A percentile compares a stretch with the other conserved stretches of the same genome.
Evolutionary conservation across 2,888 invertebrate species (phyloP).

Genomic region (Scaptomyza reducta): DNA sequence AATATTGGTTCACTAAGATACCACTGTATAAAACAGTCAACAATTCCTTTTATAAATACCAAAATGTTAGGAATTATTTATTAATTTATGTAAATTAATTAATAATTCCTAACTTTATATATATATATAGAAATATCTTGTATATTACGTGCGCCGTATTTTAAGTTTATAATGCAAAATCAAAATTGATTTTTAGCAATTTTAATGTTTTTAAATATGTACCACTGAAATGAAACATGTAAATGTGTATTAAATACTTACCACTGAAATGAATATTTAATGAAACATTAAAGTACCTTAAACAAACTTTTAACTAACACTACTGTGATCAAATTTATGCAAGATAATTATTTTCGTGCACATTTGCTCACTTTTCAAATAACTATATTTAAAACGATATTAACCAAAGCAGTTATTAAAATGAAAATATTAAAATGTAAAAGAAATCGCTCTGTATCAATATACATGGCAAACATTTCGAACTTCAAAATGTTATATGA

Average conservation of each 20-base stretch:
- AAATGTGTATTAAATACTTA: slow-evolving; percentile 60
- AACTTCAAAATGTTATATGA: too few relatives aligned
- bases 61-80: slow-evolving; percentile 1
- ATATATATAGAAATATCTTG: slow-evolving; percentile 9
- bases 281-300: slow-evolving; percentile 79
- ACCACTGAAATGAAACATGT: slow-evolving; percentile 51
- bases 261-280: slow-evolving; percentile 72
- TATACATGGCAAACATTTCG: slow-evolving; percentile 10
- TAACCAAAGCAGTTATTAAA: not conserved
- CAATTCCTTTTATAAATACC: slow-evolving; percentile 50
- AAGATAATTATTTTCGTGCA: slow-evolving; percentile 13
- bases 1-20: slow-evolving; percentile 19
- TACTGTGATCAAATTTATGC: slow-evolving; percentile 46
- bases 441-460: not conserved
- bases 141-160: slow-evolving; percentile 9
- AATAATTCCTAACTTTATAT: too few relatives aligned
- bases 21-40: slow-evolving; percentile 22
- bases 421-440: not conserved
- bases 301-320: slow-evolving; percentile 70
- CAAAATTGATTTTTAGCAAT: too few relatives aligned
- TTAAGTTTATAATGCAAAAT: too few relatives aligned
- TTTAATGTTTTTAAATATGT: slow-evolving; percentile 55
- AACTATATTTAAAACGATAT: not conserved
- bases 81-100: slow-evolving; percentile 19
- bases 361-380: slow-evolving; percentile 3